Percentiles rank a stretch among this genome's conserved stretches.
Evolutionary conservation across 2,797 vertebrate species (phyloP).

Genomic region (Mus minutoides): DNA sequence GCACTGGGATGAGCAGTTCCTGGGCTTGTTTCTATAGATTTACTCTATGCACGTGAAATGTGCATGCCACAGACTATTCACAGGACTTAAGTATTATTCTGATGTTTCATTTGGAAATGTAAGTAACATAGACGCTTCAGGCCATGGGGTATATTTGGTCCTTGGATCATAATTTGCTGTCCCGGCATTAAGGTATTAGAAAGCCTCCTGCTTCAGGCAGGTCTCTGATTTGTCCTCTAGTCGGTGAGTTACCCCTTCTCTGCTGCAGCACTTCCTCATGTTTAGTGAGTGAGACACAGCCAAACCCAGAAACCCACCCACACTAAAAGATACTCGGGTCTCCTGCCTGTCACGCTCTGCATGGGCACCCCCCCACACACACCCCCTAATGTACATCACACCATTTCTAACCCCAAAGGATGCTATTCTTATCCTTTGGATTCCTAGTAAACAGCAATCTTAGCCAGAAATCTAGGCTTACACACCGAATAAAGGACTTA

Average conservation of each 20-base stretch:
- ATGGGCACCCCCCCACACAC: fast-evolving
- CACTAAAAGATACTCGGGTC: not conserved
- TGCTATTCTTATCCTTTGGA: not conserved
- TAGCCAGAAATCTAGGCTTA: slow-evolving; percentile 34
- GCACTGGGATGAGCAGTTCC: not conserved
- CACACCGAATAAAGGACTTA: not conserved
- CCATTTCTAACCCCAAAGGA: not conserved
- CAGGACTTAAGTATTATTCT: not conserved
- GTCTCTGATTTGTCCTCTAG: not conserved
- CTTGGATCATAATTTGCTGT: not conserved
- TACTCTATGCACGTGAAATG: not conserved
- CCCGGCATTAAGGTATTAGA: not conserved
- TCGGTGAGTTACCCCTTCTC: not conserved
- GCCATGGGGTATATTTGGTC: not conserved
- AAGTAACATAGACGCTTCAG: not conserved
- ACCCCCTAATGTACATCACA: not conserved
- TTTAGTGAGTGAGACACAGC: not conserved
- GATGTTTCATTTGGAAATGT: slow-evolving; percentile 34
- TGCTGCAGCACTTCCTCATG: not conserved
- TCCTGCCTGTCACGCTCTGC: not conserved
- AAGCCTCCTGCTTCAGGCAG: not conserved
- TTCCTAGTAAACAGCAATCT: not conserved
- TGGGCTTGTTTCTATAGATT: not conserved
- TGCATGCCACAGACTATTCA: slow-evolving; percentile 3
- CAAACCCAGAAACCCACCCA: slow-evolving; percentile 5